Evolutionary conservation across 2,888 invertebrate genomes (phyloP).

Genomic region (Argyra leucocephala): DNA sequence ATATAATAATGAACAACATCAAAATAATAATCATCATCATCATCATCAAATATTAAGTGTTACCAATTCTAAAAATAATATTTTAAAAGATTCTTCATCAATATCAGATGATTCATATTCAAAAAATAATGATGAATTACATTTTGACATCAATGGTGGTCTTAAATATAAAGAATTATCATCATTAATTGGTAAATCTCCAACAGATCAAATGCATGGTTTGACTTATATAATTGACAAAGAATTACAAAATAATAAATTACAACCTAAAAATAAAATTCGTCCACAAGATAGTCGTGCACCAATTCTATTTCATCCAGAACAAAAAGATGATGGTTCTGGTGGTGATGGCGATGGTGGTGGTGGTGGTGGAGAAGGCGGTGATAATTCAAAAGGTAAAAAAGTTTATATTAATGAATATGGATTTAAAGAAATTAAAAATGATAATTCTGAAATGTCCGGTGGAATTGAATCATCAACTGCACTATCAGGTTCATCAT

Average conservation of each 20-base stretch:
- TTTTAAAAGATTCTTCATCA: background rate
- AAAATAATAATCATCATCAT: background rate
- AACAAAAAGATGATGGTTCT: too few relatives aligned
- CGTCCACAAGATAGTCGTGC: conserved; percentile 37
- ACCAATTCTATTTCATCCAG: conserved; percentile 38
- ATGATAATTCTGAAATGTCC: background rate
- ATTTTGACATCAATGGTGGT: background rate
- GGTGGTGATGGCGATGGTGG: background rate
- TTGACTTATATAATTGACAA: conserved; percentile 44
- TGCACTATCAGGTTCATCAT: too few relatives aligned
- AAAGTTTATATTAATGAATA: conserved; percentile 8
- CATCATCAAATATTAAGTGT: conserved; percentile 8
- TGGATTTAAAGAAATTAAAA: conserved; percentile 7
- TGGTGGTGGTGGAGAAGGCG: background rate
- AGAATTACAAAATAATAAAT: conserved; percentile 35
- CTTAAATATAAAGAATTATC: conserved; percentile 42
- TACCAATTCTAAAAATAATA: background rate
- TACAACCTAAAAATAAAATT: conserved; percentile 28
- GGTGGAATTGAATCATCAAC: background rate
- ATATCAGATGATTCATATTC: too few relatives aligned
- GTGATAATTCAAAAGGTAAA: conserved; percentile 8
- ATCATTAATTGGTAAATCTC: conserved; percentile 46
- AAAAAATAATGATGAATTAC: background rate
- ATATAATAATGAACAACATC: background rate
- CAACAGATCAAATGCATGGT: conserved; percentile 46